Conservation (phyloP, 2,797 vertebrate species). For the Crocodylus rhombifer region DNA sequence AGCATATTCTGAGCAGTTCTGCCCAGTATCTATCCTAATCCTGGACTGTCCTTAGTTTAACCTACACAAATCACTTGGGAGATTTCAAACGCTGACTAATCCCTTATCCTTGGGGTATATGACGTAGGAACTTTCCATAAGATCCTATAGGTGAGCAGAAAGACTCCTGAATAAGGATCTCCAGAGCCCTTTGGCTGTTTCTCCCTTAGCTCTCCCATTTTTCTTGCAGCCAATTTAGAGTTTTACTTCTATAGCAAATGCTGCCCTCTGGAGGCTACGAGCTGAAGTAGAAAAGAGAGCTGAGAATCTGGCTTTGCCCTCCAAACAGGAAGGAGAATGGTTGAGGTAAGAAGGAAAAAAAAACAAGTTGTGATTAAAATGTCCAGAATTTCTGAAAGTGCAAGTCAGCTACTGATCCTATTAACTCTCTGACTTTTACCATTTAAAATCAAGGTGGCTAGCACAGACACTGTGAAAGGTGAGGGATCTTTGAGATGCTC, state of each 20-base stretch:
- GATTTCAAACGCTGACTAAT: neutral
- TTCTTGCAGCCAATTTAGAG: neutral
- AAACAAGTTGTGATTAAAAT: neutral
- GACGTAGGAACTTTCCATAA: neutral
- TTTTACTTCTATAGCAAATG: neutral
- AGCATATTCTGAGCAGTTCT: neutral
- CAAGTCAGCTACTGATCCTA: neutral
- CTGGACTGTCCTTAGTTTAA: neutral
- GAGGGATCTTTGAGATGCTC: neutral
- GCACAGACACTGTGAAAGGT: neutral
- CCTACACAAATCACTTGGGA: neutral
- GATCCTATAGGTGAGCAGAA: neutral
- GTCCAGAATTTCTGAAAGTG: neutral
- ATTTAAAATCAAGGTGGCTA: neutral
- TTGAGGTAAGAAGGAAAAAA: neutral
- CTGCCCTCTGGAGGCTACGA: neutral
- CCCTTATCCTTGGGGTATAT: neutral
- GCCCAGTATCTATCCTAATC: neutral
- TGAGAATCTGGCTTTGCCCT: neutral
- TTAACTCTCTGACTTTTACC: neutral
- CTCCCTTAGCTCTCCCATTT: neutral
- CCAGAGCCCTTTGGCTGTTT: neutral
- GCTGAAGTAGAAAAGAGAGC: neutral
- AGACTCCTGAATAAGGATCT: neutral
- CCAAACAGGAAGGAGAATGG: neutral